phyloP scores from a whole-genome alignment of 2,888 invertebrate species.

The Lottia gigantea region DNA sequence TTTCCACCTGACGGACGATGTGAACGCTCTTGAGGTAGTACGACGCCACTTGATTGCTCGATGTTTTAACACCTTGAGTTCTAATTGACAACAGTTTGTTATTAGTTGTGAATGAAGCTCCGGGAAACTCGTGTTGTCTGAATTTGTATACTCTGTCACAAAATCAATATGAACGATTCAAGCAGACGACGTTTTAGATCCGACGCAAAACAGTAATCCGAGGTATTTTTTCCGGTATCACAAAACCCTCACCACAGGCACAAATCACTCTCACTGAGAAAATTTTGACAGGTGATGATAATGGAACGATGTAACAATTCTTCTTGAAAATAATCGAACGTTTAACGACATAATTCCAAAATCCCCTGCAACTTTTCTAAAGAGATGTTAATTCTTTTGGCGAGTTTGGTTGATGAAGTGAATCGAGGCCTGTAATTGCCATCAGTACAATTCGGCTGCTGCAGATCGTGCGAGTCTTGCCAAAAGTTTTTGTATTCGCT shows the following conservation, averaged over 20 bases:
- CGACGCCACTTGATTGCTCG: constrained; percentile 1
- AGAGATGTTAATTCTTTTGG: neutral
- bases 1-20: too few relatives aligned
- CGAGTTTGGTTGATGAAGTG: constrained; percentile 1
- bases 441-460: neutral
- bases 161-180: neutral
- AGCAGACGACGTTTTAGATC: too few relatives aligned
- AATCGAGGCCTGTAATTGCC: neutral
- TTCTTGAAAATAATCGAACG: too few relatives aligned
- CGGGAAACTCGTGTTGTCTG: neutral
- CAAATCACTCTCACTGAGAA: neutral
- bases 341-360: too few relatives aligned
- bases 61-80: neutral
- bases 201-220: too few relatives aligned
- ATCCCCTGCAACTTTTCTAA: neutral
- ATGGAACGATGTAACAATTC: too few relatives aligned
- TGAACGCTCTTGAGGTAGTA: neutral
- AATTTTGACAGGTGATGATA: neutral
- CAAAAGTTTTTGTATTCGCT: too few relatives aligned
- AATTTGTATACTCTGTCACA: neutral
- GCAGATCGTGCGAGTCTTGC: neutral
- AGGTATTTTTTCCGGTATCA: too few relatives aligned
- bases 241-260: too few relatives aligned
- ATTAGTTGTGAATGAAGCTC: constrained; percentile 5
- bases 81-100: neutral